phyloP scores from a whole-genome alignment of 2,113 vertebrate genomes.

The Atractosteus spatula region DNA sequence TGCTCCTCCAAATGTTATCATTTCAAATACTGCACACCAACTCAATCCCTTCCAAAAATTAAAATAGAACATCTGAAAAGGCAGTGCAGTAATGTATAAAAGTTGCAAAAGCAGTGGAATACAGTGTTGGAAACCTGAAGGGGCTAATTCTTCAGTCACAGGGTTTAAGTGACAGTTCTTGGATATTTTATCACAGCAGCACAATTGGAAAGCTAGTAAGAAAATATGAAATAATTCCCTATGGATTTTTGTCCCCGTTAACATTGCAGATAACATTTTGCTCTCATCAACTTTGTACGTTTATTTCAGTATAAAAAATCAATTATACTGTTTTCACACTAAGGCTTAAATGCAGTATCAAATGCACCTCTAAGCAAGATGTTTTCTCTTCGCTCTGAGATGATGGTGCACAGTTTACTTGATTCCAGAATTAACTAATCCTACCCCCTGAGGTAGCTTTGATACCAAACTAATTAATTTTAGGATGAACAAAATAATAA shows the following conservation, averaged over 20 bases:
- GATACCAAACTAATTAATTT: constrained; percentile 13
- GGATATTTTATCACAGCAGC: constrained; percentile 21
- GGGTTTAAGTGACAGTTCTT: constrained; percentile 23
- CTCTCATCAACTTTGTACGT: constrained; percentile 5
- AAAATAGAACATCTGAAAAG: no score
- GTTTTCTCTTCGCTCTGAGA: neutral
- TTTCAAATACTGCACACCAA: no score
- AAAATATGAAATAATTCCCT: constrained; percentile 11
- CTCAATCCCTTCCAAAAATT: no score
- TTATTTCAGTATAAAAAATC: constrained; percentile 12
- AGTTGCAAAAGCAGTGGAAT: no score
- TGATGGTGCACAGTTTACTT: neutral
- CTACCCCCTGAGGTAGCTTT: constrained; percentile 1
- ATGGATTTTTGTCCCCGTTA: constrained; percentile 2
- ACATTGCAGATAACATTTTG: constrained; percentile 9
- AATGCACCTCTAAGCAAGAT: constrained; percentile 3
- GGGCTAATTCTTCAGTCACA: constrained; percentile 15
- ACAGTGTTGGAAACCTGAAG: constrained; percentile 17
- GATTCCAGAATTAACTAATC: constrained; percentile 6
- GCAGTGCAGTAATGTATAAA: no score
- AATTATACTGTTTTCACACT: constrained; percentile 11
- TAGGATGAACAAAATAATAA: neutral
- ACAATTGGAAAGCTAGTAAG: constrained; percentile 11
- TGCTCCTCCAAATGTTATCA: no score
- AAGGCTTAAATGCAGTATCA: neutral